Evolutionary conservation across 35 echinoderm and acorn worm genomes (phyloP).

Genomic region (Patiria miniata): DNA sequence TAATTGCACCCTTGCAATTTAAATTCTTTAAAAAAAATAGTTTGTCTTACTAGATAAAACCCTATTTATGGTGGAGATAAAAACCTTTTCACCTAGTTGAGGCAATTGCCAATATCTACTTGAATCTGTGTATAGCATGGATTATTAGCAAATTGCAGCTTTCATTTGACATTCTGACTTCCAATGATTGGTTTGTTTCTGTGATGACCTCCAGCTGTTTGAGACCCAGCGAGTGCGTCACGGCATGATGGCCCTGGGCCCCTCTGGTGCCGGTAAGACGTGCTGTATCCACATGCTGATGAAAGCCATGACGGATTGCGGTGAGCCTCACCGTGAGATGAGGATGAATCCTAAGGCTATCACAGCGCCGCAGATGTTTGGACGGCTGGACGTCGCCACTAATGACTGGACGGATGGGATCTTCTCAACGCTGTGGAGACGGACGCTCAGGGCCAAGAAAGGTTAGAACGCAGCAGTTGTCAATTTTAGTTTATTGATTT

Average conservation of each 20-base stretch:
- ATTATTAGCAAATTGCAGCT: too few species aligned
- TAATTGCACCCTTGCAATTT: too few species aligned
- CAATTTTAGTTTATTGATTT: too few species aligned
- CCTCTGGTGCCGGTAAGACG: slow-evolving; percentile 89
- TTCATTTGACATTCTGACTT: too few species aligned
- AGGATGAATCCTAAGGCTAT: slow-evolving; percentile 98
- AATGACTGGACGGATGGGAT: slow-evolving; percentile 99
- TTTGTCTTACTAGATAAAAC: too few species aligned
- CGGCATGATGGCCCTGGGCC: slow-evolving; percentile 94
- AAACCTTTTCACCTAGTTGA: too few species aligned
- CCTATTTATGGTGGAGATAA: too few species aligned
- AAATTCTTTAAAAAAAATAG: too few species aligned
- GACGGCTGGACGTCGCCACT: slow-evolving; percentile 86
- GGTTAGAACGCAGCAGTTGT: slow-evolving; percentile 25
- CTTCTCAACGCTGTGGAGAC: slow-evolving; percentile 95
- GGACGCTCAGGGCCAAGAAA: slow-evolving; percentile 91
- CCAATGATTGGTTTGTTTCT: background rate
- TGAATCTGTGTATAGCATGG: too few species aligned
- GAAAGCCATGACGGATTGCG: slow-evolving; percentile 95
- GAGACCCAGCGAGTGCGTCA: slow-evolving; percentile 97
- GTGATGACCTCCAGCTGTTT: slow-evolving; percentile 59
- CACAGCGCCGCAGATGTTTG: slow-evolving; percentile 98
- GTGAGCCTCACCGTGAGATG: slow-evolving; percentile 92
- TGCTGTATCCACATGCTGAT: slow-evolving; percentile 96
- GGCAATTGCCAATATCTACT: too few species aligned